Evolutionary conservation across 2,797 vertebrate species (phyloP).

Genomic region (Perodicticus potto): DNA sequence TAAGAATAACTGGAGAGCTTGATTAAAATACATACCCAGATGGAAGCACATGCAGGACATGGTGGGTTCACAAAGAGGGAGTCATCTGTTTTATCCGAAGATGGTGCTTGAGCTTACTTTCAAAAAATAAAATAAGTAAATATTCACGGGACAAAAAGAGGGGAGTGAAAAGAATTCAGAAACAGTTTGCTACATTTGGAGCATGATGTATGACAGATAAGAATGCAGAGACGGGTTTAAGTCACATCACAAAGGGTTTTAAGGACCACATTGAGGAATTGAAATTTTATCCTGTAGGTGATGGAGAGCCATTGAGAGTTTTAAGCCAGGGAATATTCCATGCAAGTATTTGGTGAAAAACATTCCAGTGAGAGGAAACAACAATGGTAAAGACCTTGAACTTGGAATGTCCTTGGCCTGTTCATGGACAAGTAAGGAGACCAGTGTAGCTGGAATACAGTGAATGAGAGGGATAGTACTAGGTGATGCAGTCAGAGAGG

Average conservation of each 20-base stretch:
- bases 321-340: slow-evolving; percentile 43
- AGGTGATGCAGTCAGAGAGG: slow-evolving; percentile 18
- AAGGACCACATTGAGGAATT: neutral
- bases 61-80: neutral
- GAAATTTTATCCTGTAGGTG: slow-evolving; percentile 32
- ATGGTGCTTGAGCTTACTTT: slow-evolving; percentile 20
- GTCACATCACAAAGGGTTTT: neutral
- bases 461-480: neutral
- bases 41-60: neutral
- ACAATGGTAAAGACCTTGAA: slow-evolving; percentile 46
- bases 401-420: slow-evolving; percentile 27
- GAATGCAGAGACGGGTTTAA: neutral
- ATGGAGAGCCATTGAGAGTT: slow-evolving; percentile 25
- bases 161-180: slow-evolving; percentile 21
- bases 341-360: slow-evolving; percentile 53
- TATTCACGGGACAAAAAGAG: neutral
- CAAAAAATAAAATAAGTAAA: slow-evolving; percentile 49
- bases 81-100: slow-evolving; percentile 34
- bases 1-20: slow-evolving; percentile 39
- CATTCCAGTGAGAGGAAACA: slow-evolving; percentile 35
- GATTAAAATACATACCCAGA: slow-evolving; percentile 7
- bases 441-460: neutral
- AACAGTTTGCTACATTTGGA: slow-evolving; percentile 25
- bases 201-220: slow-evolving; percentile 10
- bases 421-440: neutral